These are phyloP conservation scores for Pegoplata infirma DNA, from an alignment of 2,888 invertebrate species.

Conservation along the genomic window DNA sequence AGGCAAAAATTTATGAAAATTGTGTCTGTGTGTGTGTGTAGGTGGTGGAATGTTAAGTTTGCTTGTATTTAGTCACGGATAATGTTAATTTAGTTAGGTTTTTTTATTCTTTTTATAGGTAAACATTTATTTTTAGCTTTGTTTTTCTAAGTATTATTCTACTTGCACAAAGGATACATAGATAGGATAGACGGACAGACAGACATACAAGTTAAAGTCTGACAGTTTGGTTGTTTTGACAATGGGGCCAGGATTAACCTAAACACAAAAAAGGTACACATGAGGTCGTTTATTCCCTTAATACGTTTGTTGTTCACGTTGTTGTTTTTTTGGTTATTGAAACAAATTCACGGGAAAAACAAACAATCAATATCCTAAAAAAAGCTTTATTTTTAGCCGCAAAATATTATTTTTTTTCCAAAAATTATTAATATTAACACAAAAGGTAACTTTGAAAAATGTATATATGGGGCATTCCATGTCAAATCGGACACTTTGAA, in stretches of 20 bases:
- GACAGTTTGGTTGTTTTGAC: constrained; percentile 19
- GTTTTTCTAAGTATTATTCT: constrained; percentile 10
- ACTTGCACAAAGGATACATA: too few species aligned
- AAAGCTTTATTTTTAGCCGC: too few species aligned
- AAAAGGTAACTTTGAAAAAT: too few species aligned
- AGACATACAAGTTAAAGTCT: background rate
- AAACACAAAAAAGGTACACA: constrained; percentile 7
- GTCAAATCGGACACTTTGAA: too few species aligned
- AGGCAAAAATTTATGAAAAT: background rate
- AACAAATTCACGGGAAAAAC: too few species aligned
- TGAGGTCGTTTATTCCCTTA: constrained; percentile 7
- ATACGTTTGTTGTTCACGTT: background rate
- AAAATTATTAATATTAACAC: too few species aligned
- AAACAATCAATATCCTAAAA: too few species aligned
- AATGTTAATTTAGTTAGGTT: constrained; percentile 30
- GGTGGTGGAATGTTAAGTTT: background rate
- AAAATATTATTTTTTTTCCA: too few species aligned
- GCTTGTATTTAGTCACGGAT: constrained; percentile 37
- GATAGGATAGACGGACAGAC: background rate
- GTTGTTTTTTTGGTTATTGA: background rate
- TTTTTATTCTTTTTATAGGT: constrained; percentile 29
- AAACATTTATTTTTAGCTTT: constrained; percentile 46
- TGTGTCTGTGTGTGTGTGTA: background rate
- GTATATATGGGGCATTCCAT: too few species aligned
- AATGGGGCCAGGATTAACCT: constrained; percentile 37